phyloP scores from a whole-genome alignment of 2,113 vertebrate species.

The Emberiza fucata region DNA sequence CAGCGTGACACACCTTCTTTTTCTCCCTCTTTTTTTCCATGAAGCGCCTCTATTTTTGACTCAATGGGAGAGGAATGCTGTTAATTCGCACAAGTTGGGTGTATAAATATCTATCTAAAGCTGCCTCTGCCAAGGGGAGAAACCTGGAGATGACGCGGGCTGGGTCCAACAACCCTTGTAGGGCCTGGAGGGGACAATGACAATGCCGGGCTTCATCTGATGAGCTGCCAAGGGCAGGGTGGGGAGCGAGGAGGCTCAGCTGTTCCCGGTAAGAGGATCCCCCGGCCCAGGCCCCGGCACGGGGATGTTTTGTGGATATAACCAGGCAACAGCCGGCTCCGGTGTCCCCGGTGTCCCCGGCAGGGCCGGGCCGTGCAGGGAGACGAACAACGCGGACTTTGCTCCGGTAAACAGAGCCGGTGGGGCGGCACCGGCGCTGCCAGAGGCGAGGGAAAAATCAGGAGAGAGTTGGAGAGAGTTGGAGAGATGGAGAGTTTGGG shows the following conservation, averaged over 20 bases:
- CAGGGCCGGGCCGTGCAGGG: accelerated
- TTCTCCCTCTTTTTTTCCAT: background rate
- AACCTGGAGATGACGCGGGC: background rate
- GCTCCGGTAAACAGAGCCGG: constrained; percentile 3
- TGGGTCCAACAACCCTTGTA: constrained; percentile 52
- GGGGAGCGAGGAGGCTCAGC: constrained; percentile 44
- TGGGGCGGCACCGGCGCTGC: background rate
- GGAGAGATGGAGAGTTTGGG: background rate
- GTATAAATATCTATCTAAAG: constrained; percentile 25
- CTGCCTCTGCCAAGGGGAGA: background rate
- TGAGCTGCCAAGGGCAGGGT: constrained; percentile 62
- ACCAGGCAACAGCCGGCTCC: constrained; percentile 53
- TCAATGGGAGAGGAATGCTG: constrained; percentile 67
- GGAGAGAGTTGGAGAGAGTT: background rate
- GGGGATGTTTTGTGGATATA: constrained; percentile 58
- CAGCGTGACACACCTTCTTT: background rate
- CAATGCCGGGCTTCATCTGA: background rate
- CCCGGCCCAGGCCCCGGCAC: background rate
- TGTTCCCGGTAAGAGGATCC: constrained; percentile 36
- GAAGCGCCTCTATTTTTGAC: constrained; percentile 57
- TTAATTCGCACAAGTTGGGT: background rate
- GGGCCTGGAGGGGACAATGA: constrained; percentile 48
- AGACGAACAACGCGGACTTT: background rate
- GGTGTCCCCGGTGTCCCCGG: background rate
- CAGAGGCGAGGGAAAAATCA: background rate